phyloP scores from a whole-genome alignment of 1,140 invertebrate genomes.

The Eumaeus atala region DNA sequence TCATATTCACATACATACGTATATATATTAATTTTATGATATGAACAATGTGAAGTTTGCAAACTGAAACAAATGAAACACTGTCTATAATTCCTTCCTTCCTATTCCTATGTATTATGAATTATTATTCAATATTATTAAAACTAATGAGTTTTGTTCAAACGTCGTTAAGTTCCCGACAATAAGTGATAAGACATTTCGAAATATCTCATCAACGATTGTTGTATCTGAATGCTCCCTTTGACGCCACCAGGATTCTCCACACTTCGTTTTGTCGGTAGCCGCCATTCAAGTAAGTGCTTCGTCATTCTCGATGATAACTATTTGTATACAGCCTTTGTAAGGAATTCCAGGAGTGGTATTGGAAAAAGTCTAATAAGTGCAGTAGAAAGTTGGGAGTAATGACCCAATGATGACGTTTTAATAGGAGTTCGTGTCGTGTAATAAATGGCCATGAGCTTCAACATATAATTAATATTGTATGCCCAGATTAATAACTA shows the following conservation, averaged over 20 bases:
- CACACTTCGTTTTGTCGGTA: conserved; percentile 53
- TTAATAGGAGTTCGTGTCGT: conserved; percentile 20
- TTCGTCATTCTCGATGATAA: conserved; percentile 57
- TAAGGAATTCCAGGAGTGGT: conserved; percentile 50
- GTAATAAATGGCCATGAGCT: conserved; percentile 11
- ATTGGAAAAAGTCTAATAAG: conserved; percentile 54
- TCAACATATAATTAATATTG: conserved; percentile 12
- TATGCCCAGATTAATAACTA: conserved; percentile 3
- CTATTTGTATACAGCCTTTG: conserved; percentile 42
- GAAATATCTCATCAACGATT: background rate
- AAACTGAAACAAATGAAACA: no score
- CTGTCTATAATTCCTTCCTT: conserved; percentile 1
- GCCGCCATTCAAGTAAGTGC: conserved; percentile 49
- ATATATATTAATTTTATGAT: no score
- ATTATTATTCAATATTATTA: no score
- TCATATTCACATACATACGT: no score
- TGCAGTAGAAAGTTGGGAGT: conserved; percentile 56
- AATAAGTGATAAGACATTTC: background rate
- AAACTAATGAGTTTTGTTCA: no score
- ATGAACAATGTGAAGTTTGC: no score
- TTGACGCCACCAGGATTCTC: conserved; percentile 56
- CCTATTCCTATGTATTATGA: no score
- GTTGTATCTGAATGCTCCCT: conserved; percentile 46
- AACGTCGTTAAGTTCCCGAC: background rate
- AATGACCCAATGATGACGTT: conserved; percentile 45